Evolutionary conservation across 2,113 vertebrate genomes (phyloP).

Genomic region (Pygoscelis adeliae): DNA sequence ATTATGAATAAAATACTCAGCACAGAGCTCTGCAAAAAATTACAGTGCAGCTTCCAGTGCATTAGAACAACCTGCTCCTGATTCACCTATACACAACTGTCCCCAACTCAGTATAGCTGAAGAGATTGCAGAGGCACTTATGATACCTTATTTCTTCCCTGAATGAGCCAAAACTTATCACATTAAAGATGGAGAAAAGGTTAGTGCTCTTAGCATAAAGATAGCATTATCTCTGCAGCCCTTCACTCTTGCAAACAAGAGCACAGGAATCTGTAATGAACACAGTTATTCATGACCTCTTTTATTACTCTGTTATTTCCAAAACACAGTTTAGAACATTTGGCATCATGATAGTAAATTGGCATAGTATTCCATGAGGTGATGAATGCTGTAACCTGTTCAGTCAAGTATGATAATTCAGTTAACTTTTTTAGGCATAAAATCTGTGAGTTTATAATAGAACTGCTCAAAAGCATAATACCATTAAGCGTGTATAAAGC

Average conservation of each 20-base stretch:
- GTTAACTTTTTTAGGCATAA: conserved; percentile 9
- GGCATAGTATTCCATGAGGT: background rate
- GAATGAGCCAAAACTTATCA: background rate
- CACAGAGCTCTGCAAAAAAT: background rate
- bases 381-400: background rate
- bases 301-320: background rate
- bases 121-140: background rate
- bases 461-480: background rate
- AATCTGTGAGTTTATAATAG: background rate
- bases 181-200: background rate
- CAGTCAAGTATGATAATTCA: conserved; percentile 5
- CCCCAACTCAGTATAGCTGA: background rate
- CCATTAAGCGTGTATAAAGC: background rate
- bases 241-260: background rate
- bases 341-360: background rate
- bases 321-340: background rate
- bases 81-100: background rate
- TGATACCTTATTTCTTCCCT: background rate
- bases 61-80: background rate
- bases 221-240: background rate
- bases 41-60: background rate
- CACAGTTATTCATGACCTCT: background rate
- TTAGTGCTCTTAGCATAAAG: background rate
- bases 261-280: background rate
- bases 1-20: conserved; percentile 17